Conservation (phyloP, 2,888 invertebrate genomes). For the Macroteleia sp. region DNA sequence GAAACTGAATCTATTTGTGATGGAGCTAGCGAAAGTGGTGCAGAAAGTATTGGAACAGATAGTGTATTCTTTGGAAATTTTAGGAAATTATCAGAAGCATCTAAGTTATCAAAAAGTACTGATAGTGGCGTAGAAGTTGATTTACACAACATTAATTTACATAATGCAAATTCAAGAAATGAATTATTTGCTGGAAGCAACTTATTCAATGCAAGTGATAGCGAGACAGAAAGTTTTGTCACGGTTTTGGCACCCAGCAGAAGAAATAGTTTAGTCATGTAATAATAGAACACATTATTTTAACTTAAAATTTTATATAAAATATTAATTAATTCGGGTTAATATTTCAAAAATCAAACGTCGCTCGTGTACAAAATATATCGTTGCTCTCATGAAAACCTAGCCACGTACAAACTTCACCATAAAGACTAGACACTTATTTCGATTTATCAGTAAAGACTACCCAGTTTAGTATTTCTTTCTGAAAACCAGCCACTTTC, state of each 20-base stretch:
- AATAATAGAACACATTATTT: too few species aligned
- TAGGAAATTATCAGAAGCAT: slow-evolving; percentile 82
- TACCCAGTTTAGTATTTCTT: too few species aligned
- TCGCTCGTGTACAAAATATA: too few species aligned
- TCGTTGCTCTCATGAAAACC: too few species aligned
- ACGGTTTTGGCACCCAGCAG: slow-evolving; percentile 81
- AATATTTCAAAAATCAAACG: too few species aligned
- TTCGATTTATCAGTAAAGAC: too few species aligned
- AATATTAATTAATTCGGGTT: too few species aligned
- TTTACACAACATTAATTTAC: slow-evolving; percentile 65
- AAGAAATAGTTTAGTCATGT: slow-evolving; percentile 48
- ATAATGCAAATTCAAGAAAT: slow-evolving; percentile 58
- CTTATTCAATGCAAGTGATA: slow-evolving; percentile 83
- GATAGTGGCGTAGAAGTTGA: slow-evolving; percentile 75
- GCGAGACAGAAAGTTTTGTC: slow-evolving; percentile 84
- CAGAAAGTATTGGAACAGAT: slow-evolving; percentile 94
- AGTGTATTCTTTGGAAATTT: slow-evolving; percentile 93
- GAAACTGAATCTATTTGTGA: slow-evolving; percentile 92
- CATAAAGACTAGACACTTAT: too few species aligned
- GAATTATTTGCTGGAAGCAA: slow-evolving; percentile 68
- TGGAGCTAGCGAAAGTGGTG: slow-evolving; percentile 93
- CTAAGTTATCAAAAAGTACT: slow-evolving; percentile 73
- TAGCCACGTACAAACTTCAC: too few species aligned
- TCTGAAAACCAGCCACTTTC: too few species aligned
- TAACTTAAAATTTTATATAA: too few species aligned